These are phyloP conservation scores for Cynodonichthys magdalenae DNA, from an alignment of 2,797 vertebrate genomes.

Conservation along the genomic window DNA sequence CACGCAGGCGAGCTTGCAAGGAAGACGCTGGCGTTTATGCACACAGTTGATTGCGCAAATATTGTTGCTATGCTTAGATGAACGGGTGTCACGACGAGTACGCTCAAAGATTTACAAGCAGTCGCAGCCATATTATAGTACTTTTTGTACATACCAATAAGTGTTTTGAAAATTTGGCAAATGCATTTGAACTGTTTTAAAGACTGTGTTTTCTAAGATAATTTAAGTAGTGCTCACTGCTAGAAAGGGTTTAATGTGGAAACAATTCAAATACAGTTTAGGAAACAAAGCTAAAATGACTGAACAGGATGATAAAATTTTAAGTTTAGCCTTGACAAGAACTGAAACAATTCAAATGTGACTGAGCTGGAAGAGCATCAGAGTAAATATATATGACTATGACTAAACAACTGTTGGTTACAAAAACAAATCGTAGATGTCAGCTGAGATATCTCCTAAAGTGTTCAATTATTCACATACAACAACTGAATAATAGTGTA, in stretches of 20 bases:
- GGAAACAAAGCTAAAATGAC: not conserved
- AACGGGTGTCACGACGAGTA: slow-evolving; percentile 53
- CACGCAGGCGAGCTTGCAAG: slow-evolving; percentile 25
- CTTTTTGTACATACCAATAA: slow-evolving; percentile 3
- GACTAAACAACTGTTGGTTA: too few species aligned
- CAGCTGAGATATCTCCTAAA: too few species aligned
- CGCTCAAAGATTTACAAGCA: slow-evolving; percentile 30
- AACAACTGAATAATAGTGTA: too few species aligned
- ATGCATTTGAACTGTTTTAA: not conserved
- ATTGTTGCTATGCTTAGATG: slow-evolving; percentile 53
- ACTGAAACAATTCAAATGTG: not conserved
- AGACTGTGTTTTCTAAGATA: not conserved
- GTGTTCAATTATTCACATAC: too few species aligned
- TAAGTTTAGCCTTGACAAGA: slow-evolving; percentile 1
- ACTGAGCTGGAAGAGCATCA: too few species aligned
- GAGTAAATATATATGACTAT: too few species aligned
- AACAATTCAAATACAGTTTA: not conserved
- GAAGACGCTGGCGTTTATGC: slow-evolving; percentile 14
- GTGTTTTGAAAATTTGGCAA: slow-evolving; percentile 22
- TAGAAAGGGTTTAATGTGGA: not conserved
- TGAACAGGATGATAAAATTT: not conserved
- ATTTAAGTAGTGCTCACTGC: not conserved
- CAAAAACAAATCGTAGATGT: too few species aligned
- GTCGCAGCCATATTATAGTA: slow-evolving; percentile 7
- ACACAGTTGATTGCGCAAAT: slow-evolving; percentile 58